A percentile compares a stretch with the other conserved stretches of the same genome.
Conservation (phyloP, 2,113 vertebrate genomes). For the Azemiops feae region DNA sequence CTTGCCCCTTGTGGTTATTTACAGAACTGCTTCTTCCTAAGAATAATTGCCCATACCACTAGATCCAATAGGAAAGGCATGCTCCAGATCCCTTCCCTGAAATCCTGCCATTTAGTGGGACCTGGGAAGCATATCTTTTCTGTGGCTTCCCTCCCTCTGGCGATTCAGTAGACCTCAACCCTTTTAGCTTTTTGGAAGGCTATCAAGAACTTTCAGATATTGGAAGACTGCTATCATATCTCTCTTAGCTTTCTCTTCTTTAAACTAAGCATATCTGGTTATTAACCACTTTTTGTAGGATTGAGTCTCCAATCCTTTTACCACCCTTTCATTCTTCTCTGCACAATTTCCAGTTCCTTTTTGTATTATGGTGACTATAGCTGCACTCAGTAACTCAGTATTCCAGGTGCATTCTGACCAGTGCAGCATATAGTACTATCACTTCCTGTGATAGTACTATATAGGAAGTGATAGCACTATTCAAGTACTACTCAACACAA, state of each 20-base stretch:
- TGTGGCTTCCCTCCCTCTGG: background rate
- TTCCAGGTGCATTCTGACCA: background rate
- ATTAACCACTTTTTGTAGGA: background rate
- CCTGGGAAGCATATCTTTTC: background rate
- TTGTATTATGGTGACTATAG: background rate
- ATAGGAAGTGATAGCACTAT: background rate
- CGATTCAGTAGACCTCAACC: background rate
- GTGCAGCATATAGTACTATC: background rate
- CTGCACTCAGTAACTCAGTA: background rate
- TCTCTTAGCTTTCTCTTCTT: background rate
- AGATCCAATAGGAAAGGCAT: background rate
- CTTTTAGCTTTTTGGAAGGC: background rate
- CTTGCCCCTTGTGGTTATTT: background rate
- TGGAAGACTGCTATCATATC: background rate
- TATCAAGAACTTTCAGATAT: background rate
- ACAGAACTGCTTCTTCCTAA: background rate
- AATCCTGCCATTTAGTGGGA: background rate
- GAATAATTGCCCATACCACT: background rate
- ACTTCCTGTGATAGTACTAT: background rate
- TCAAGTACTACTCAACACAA: background rate
- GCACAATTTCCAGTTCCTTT: background rate
- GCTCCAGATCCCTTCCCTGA: background rate
- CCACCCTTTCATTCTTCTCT: background rate
- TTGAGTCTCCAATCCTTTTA: background rate
- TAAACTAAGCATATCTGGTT: background rate